Evolutionary conservation across 2,113 vertebrate species (phyloP).

Genomic region (Anguilla japonica): DNA sequence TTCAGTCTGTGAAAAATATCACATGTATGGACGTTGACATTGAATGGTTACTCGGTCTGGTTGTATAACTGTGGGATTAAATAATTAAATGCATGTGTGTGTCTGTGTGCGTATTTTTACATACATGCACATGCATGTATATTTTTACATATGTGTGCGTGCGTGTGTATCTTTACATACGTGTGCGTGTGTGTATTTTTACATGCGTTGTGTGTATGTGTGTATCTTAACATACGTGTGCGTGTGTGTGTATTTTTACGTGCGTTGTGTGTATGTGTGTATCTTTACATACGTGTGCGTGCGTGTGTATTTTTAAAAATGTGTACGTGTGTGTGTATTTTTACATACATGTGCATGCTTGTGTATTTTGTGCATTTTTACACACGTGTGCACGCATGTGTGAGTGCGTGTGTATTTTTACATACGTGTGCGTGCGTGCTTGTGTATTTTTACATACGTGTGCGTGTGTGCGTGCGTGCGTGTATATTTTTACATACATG

Average conservation of each 20-base stretch:
- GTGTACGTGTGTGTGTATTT: background rate
- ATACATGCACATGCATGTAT: background rate
- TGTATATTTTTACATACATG: background rate
- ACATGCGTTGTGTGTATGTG: background rate
- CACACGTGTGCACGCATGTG: too few species aligned
- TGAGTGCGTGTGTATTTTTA: too few species aligned
- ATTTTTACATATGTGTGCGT: background rate
- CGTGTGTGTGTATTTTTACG: background rate
- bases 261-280: background rate
- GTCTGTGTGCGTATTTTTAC: conserved; percentile 29
- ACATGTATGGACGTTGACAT: too few species aligned
- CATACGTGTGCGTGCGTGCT: too few species aligned
- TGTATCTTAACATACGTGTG: background rate
- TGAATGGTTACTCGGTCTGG: background rate
- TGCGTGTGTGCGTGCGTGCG: background rate
- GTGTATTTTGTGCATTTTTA: too few species aligned
- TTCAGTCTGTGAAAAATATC: too few species aligned
- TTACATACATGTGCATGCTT: background rate
- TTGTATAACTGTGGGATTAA: too few species aligned
- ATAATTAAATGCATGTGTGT: background rate
- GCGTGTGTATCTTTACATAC: background rate
- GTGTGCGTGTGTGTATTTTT: background rate
- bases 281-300: background rate
- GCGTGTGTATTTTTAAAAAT: background rate
- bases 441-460: too few species aligned